A percentile compares a stretch with the other conserved stretches of the same genome.
These are phyloP conservation scores for Meiosimyza decipiens DNA, from an alignment of 2,888 invertebrate species.

Conservation along the genomic window DNA sequence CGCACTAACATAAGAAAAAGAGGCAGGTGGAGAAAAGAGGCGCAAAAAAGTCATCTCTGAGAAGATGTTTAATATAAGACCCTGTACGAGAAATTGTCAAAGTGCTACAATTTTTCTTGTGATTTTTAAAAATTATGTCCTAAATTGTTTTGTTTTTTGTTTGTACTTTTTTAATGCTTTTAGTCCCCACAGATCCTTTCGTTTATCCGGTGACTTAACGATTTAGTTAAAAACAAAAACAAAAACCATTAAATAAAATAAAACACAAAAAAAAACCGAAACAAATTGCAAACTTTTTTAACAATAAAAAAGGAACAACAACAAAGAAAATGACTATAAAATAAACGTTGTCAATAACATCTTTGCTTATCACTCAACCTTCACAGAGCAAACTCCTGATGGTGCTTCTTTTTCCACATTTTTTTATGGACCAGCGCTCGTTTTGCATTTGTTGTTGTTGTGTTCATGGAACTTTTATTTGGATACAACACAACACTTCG, in stretches of 20 bases:
- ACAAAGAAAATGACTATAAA: slow-evolving; percentile 47
- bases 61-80: too few species aligned
- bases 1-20: too few species aligned
- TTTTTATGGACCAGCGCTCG: slow-evolving; percentile 36
- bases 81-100: too few species aligned
- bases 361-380: slow-evolving; percentile 3
- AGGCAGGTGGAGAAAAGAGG: too few species aligned
- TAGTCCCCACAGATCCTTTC: background rate
- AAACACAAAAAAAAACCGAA: slow-evolving; percentile 19
- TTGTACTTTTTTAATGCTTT: background rate
- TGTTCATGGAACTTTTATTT: slow-evolving; percentile 43
- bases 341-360: slow-evolving; percentile 52
- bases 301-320: background rate
- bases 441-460: slow-evolving; percentile 50
- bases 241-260: slow-evolving; percentile 30
- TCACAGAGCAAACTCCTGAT: background rate
- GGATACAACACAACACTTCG: slow-evolving; percentile 1
- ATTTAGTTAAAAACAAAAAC: slow-evolving; percentile 1
- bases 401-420: background rate
- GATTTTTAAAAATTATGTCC: too few species aligned
- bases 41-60: too few species aligned
- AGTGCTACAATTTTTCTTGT: background rate
- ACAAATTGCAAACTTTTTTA: background rate
- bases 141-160: slow-evolving; percentile 4
- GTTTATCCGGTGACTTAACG: background rate